These are phyloP conservation scores for Accipiter virgatus DNA, from an alignment of 2,113 vertebrate species.

Conservation along the genomic window DNA sequence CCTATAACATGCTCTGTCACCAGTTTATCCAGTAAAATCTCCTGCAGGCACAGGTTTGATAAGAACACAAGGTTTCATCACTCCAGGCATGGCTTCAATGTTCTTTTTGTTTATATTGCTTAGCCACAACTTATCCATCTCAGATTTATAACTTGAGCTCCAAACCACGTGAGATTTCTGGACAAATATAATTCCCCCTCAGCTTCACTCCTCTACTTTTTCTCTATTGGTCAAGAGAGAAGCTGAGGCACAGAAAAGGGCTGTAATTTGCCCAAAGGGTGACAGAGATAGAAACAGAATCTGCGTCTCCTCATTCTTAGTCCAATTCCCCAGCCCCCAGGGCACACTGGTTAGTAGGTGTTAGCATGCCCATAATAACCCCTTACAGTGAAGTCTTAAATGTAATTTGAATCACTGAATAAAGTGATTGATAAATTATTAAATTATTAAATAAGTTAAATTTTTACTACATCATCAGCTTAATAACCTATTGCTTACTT, in stretches of 20 bases:
- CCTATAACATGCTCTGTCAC: neutral
- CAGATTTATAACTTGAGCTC: neutral
- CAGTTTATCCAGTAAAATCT: neutral
- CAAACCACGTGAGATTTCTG: neutral
- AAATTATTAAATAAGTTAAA: neutral
- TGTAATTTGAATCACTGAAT: neutral
- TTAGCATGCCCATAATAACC: neutral
- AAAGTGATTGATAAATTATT: neutral
- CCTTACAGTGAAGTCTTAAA: neutral
- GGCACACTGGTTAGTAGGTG: neutral
- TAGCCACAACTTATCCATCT: neutral
- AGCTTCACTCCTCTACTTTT: neutral
- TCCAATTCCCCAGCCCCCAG: neutral
- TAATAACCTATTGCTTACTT: neutral
- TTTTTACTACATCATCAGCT: neutral
- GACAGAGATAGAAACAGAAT: neutral
- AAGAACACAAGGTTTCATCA: neutral
- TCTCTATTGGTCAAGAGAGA: neutral
- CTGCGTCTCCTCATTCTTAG: neutral
- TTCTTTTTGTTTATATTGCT: neutral
- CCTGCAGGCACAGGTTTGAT: neutral
- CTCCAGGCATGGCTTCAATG: neutral
- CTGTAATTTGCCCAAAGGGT: neutral
- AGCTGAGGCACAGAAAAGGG: neutral
- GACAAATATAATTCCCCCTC: neutral